Conservation (phyloP, 2,797 vertebrate species). For the Intellagama lesueurii region DNA sequence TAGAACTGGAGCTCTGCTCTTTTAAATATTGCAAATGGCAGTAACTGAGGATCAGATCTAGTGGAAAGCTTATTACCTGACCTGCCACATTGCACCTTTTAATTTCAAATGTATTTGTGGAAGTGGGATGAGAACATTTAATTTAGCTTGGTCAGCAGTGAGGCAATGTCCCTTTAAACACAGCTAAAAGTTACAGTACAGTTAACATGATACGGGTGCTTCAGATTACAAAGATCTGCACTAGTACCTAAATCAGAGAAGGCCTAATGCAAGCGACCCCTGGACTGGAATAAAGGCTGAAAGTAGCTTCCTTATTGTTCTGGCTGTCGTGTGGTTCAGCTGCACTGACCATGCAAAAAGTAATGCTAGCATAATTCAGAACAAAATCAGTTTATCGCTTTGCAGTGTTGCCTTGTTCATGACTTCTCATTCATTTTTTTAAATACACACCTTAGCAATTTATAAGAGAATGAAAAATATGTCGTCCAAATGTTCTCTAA, state of each 20-base stretch:
- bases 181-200: conserved; percentile 7
- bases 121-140: too few relatives aligned
- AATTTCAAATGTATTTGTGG: not conserved
- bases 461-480: too few relatives aligned
- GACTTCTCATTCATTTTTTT: too few relatives aligned
- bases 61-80: not conserved
- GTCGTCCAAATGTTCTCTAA: too few relatives aligned
- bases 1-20: not conserved
- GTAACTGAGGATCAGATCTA: not conserved
- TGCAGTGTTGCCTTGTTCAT: too few relatives aligned
- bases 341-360: not conserved
- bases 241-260: not conserved
- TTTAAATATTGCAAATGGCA: not conserved
- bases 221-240: conserved; percentile 2
- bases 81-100: not conserved
- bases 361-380: too few relatives aligned
- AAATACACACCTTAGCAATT: too few relatives aligned
- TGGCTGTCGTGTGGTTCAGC: not conserved
- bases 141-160: not conserved
- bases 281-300: not conserved
- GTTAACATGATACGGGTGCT: not conserved
- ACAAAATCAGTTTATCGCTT: too few relatives aligned
- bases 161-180: not conserved
- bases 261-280: not conserved
- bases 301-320: conserved; percentile 1